These are phyloP conservation scores for Caenorhabditis sp. DNA, from an alignment of 2,888 invertebrate genomes.

Conservation along the genomic window DNA sequence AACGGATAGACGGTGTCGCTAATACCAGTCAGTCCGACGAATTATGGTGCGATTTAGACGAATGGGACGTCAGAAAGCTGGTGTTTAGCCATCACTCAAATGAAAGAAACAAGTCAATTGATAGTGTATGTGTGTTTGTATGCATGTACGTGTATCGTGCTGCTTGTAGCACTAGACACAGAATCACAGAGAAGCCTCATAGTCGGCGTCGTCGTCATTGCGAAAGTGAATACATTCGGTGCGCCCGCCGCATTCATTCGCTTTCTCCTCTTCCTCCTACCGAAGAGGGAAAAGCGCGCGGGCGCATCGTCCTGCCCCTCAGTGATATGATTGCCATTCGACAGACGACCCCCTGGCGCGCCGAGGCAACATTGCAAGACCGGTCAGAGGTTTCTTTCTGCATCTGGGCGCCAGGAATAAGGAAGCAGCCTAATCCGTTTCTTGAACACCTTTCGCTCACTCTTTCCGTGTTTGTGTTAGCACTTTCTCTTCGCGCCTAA, in stretches of 20 bases:
- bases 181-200: conserved; percentile 31
- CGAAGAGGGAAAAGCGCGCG: conserved; percentile 15
- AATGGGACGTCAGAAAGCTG: conserved; percentile 42
- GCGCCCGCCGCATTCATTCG: conserved; percentile 20
- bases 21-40: conserved; percentile 46
- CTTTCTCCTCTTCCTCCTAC: conserved; percentile 31
- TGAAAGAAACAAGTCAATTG: conserved; percentile 56
- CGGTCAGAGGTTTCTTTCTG: conserved; percentile 48
- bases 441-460: conserved; percentile 35
- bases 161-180: conserved; percentile 21
- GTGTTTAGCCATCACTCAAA: conserved; percentile 53
- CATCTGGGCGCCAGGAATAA: conserved; percentile 19
- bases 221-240: conserved; percentile 49
- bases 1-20: conserved; percentile 31
- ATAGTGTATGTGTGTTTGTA: conserved; percentile 40
- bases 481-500: conserved; percentile 14
- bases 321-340: conserved; percentile 53
- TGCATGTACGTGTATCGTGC: conserved; percentile 17
- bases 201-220: conserved; percentile 30
- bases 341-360: conserved; percentile 49
- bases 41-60: conserved; percentile 54
- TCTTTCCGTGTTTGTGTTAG: conserved; percentile 31
- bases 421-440: conserved; percentile 24
- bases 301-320: conserved; percentile 10
- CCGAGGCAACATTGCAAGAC: conserved; percentile 51